Base-by-base conservation (phyloP, 1,140 invertebrate genomes). In the Frieseomelitta varia region DNA sequence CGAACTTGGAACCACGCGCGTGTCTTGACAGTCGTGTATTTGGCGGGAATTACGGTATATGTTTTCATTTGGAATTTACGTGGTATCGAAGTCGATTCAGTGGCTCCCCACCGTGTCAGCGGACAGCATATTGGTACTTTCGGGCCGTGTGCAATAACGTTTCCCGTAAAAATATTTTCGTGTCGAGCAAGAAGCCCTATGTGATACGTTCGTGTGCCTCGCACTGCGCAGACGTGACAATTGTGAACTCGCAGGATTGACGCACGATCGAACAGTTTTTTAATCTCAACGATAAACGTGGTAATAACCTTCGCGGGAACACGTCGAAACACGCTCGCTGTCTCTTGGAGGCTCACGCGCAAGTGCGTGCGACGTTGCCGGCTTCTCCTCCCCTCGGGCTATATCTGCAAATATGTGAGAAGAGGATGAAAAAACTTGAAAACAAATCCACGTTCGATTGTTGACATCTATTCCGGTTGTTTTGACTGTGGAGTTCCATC, bases 321-420 rank as follows among this genome's bases (percentile, higher is more conserved):
- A 88, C 85, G 68, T 89, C 87, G 87, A 80, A 83, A 55, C 90
- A 90, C 88, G 86, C 69, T 84, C 75, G 82, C 71, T 76, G 77
- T 84, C 83, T 79, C 69, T 86, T 27, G 81, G 68, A 74, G 76
- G 53, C 85, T 89, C 85, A 79, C 87, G 83, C 89, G 89, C 91
- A 90, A 92, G 91, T 90, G 91, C 88, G 88, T 74, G 88, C 91
- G 79, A 85, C 82, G 93, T 93, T 93, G 93, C 93, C 93, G 75
- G 80, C 67, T 91, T 65, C 34, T 51, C 47, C 24, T 56, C 71
- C 68, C 65, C 75, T 69, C 75, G 65, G 79, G 79, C 76, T 87
- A 87, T 68, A 71, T 15, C 78, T 47, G 84, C 30, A 56, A 67
- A 87, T 75, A 78, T 67, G 14, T 80, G 27, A 79, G 77, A 61